Conservation (phyloP, 2,888 invertebrate species). For the Drosophila lutescens region DNA sequence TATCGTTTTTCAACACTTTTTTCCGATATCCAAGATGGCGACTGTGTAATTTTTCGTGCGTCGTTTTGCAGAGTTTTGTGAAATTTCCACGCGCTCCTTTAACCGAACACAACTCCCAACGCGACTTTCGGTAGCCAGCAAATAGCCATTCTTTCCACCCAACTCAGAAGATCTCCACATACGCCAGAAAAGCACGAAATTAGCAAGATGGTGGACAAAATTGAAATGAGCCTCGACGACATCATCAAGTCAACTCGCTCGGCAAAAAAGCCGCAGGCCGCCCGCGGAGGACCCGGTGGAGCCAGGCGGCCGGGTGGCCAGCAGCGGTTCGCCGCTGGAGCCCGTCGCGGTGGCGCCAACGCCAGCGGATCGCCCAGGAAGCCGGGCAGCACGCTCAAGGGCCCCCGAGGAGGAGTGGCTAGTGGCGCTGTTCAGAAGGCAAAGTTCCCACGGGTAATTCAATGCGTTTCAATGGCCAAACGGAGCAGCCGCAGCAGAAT, state of each 20-base stretch:
- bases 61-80: constrained; percentile 59
- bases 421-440: constrained; percentile 87
- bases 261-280: constrained; percentile 86
- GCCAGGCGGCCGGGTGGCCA: constrained; percentile 83
- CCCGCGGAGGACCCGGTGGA: constrained; percentile 85
- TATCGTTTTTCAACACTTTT: constrained; percentile 55
- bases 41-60: constrained; percentile 57
- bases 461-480: constrained; percentile 57
- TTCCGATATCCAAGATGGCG: constrained; percentile 59
- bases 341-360: constrained; percentile 85
- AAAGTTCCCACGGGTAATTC: constrained; percentile 84
- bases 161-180: constrained; percentile 10
- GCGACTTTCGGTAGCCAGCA: background rate
- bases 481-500: constrained; percentile 57
- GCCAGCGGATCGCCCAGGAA: constrained; percentile 75
- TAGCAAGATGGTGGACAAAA: constrained; percentile 92
- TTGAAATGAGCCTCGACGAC: constrained; percentile 98
- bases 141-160: background rate
- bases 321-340: constrained; percentile 84
- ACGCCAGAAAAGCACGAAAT: background rate
- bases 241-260: constrained; percentile 94
- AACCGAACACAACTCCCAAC: constrained; percentile 3
- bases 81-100: constrained; percentile 59
- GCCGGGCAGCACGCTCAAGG: constrained; percentile 86
- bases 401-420: constrained; percentile 86